Evolutionary conservation across 1,140 invertebrate genomes (phyloP).

Genomic region (Melanaphis sacchari): DNA sequence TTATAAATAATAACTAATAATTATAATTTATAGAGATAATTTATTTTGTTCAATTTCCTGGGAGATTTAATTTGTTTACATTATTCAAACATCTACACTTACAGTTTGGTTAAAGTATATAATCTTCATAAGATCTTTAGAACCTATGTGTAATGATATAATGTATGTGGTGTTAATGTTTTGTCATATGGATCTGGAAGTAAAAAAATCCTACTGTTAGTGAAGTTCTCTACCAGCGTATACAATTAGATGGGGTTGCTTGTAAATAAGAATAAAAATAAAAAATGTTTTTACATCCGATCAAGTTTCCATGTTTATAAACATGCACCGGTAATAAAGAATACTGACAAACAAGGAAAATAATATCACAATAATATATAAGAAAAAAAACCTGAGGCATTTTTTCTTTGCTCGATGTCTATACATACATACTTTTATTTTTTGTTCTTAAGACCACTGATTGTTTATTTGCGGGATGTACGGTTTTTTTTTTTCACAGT

Average conservation of each 20-base stretch:
- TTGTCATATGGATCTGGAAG: neutral
- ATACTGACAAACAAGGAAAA: constrained; percentile 45
- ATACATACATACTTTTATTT: neutral
- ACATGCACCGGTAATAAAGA: constrained; percentile 47
- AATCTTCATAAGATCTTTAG: neutral
- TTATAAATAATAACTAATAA: too few relatives aligned
- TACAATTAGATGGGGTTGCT: constrained; percentile 44
- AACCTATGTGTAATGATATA: neutral
- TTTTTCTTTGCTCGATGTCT: constrained; percentile 28
- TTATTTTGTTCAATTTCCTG: neutral
- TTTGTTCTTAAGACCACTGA: constrained; percentile 34
- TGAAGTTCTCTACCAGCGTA: neutral
- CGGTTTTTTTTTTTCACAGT: constrained; percentile 47
- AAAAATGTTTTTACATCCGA: constrained; percentile 27
- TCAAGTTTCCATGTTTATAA: constrained; percentile 54
- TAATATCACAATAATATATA: constrained; percentile 26
- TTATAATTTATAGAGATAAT: neutral
- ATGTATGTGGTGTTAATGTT: neutral
- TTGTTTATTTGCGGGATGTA: constrained; percentile 57
- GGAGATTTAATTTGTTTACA: neutral
- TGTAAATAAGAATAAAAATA: constrained; percentile 29
- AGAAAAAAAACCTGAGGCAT: constrained; percentile 40
- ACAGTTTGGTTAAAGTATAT: neutral
- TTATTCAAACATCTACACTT: neutral
- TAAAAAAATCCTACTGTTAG: neutral